Percentiles rank a stretch among this genome's conserved stretches.
phyloP scores from a whole-genome alignment of 1,140 invertebrate species.

The Parasteatoda tepidariorum region DNA sequence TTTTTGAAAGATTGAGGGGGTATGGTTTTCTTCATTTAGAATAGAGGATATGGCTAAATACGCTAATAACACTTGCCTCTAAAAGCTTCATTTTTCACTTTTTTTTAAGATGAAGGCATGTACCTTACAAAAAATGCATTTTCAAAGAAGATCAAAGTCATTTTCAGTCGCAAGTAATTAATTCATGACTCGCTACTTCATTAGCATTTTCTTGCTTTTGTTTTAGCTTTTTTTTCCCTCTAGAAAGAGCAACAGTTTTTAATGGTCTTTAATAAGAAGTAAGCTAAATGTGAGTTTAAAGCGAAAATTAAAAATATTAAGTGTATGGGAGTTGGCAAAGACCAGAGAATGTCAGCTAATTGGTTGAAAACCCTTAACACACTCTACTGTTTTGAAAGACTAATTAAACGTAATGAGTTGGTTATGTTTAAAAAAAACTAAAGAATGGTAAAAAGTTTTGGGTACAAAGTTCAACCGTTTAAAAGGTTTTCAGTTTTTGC shows the following conservation, averaged over 20 bases:
- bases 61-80: conserved; percentile 20
- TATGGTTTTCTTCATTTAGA: not conserved
- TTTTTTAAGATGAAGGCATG: conserved; percentile 19
- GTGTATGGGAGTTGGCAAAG: conserved; percentile 17
- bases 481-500: conserved; percentile 23
- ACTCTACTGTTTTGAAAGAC: conserved; percentile 45
- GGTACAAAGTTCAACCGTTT: conserved; percentile 11
- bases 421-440: conserved; percentile 48
- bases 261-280: conserved; percentile 51
- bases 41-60: not conserved
- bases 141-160: conserved; percentile 56
- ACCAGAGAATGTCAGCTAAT: conserved; percentile 49
- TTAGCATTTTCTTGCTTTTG: conserved; percentile 48
- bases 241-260: conserved; percentile 49
- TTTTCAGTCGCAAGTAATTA: conserved; percentile 50
- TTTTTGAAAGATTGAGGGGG: no score
- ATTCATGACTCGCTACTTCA: conserved; percentile 51
- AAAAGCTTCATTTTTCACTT: conserved; percentile 6
- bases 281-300: conserved; percentile 40
- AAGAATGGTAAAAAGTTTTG: conserved; percentile 10
- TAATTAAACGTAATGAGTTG: conserved; percentile 56
- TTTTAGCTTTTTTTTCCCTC: conserved; percentile 25
- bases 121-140: conserved; percentile 15
- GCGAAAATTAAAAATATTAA: conserved; percentile 46
- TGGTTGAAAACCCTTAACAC: conserved; percentile 57